Base-by-base conservation (phyloP, 2,888 invertebrate species). In the Hyppa rectilinea region DNA sequence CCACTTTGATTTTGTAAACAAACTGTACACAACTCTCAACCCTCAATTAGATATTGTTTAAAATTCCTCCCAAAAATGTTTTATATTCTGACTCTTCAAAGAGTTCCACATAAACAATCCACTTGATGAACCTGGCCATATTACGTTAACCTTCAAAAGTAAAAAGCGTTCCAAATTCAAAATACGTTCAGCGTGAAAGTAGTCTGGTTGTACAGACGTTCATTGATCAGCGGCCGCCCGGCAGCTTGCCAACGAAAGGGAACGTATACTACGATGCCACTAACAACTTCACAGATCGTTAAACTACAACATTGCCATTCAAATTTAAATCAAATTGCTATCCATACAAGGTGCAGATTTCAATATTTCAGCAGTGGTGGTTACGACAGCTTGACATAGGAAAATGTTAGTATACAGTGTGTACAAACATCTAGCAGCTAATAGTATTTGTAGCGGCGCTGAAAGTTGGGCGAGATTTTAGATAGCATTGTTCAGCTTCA, bases 181-280 rank as follows among this genome's bases (percentile, higher is more conserved):
- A 90, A 90, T 89, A 90, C 91, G 90, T 87, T 89, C 84, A 87
- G 86, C 90, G 93, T 92, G 91, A 93, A 92, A 91, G 91, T 92
- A 90, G 91, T 92, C 90, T 92, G 89, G 89, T 90, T 89, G 89
- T 91, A 90, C 87, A 93, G 93, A 92, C 92, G 87, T 85, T 89
- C 95, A 95, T 95, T 95, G 95, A 95, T 94, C 94, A 93, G 82
- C 85, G 88, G 83, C 85, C 84, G 85, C 84, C 84, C 88, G 88
- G 88, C 87, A 83, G 81, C 87, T 85, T 87, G 91, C 93, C 91
- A 94, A 92, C 93, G 95, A 95, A 95, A 95, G 95, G 87, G 95
- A 95, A 91, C 87, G 91, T 80, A 80, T 72, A 80, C 89, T 91
- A 87, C 89, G 87, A 84, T 80, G 82, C 80, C 77, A 62, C 67